Conservation (phyloP, 2,888 invertebrate species). For the Spisula subtruncata region DNA sequence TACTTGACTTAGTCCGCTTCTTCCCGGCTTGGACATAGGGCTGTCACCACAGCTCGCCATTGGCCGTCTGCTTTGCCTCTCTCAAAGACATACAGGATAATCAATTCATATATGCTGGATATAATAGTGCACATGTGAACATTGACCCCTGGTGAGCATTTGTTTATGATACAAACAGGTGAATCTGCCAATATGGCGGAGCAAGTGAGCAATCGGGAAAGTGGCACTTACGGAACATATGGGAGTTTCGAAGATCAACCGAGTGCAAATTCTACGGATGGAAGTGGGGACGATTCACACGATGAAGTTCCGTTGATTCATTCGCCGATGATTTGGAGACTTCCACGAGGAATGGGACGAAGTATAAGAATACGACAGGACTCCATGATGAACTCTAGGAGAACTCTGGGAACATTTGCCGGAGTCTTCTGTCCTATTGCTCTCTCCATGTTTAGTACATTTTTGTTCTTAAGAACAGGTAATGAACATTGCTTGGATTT, state of each 20-base stretch:
- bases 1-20: too few relatives aligned
- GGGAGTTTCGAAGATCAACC: background rate
- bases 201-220: background rate
- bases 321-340: constrained; percentile 68
- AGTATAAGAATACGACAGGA: constrained; percentile 89
- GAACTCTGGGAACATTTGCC: constrained; percentile 94
- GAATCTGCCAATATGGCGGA: background rate
- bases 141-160: background rate
- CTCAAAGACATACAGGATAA: too few relatives aligned
- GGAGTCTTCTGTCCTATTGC: constrained; percentile 99
- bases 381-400: constrained; percentile 92
- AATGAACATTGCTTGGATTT: background rate
- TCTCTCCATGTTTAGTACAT: constrained; percentile 99
- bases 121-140: background rate
- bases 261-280: background rate
- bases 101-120: too few relatives aligned
- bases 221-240: background rate
- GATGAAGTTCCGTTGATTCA: constrained; percentile 57
- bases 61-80: too few relatives aligned
- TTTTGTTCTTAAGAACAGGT: constrained; percentile 94
- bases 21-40: too few relatives aligned
- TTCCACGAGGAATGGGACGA: constrained; percentile 68
- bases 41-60: too few relatives aligned
- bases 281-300: background rate
- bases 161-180: background rate